Evolutionary conservation across 1,140 invertebrate genomes (phyloP), one percentile per base, ranked within the genome.

Genomic region (Rhagoletis pomonella): DNA sequence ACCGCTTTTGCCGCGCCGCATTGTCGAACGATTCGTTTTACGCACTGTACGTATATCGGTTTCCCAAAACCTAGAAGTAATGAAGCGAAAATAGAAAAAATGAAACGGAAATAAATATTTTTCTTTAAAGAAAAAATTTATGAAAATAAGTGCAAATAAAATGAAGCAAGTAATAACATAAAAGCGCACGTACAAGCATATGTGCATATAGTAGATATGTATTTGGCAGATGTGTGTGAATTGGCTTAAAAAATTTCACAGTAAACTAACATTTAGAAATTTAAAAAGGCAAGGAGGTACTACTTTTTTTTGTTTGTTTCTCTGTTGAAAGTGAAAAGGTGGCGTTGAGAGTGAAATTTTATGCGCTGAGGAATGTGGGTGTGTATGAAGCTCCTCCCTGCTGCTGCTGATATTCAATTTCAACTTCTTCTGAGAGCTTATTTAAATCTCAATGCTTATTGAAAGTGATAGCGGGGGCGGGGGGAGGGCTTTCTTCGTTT

Each of bases 41-140:
- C 96, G 93, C 2, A 95, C 95, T 12, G 96, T 94, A 86, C 95
- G 95, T 59, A 98, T 95, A 91, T 98, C 96, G 88, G 96, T 95
- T 90, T 96, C 96, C 96, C 97, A 98, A 91, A 98, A 93, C 44
- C 92, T 93, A 87, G 29, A 88, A 44, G 58, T 55, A 85, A 85
- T 17, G 29, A 29, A 29, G 29, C 29, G 29, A 29, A 29, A 62
- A 42, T 39, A 85, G 39, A 60, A 85, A 44, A 85, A 58, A 19
- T 7, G 29, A 55, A 50, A 55, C 3, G 5, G n/a, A 55, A 55
- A 47, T n/a, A 81, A 55, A 81, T 7, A 81, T 55, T 19, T 55
- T 58, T 7, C 17, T 19, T 0, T n/a, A 7, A 81, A 81, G 10
- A 77, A 44, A 10, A n/a, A 55, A 81, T 19, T 55, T 81, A 55